These are phyloP conservation scores for Vannuccia rotundouncinata DNA, from an alignment of 2,888 invertebrate species.

Conservation along the genomic window DNA sequence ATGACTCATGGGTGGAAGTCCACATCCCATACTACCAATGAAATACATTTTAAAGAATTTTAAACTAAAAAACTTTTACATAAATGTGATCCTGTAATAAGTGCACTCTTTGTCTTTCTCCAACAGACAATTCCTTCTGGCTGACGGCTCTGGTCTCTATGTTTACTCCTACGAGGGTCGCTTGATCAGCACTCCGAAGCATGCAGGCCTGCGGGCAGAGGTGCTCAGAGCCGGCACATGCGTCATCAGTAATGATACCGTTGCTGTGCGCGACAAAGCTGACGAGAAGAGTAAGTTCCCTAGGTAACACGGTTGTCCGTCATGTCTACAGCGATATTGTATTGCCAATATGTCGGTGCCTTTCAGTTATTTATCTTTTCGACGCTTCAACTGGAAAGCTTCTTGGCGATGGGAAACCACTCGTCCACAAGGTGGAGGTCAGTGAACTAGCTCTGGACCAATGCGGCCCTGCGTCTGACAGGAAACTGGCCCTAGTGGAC, in stretches of 20 bases:
- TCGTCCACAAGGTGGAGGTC: slow-evolving; percentile 72
- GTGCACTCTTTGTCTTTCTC: slow-evolving; percentile 5
- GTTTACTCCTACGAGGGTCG: slow-evolving; percentile 89
- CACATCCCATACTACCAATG: too few relatives aligned
- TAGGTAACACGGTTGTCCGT: neutral
- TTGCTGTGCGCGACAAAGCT: slow-evolving; percentile 75
- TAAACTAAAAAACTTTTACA: too few relatives aligned
- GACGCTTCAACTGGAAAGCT: slow-evolving; percentile 72
- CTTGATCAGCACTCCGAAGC: slow-evolving; percentile 42
- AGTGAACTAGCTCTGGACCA: slow-evolving; percentile 75
- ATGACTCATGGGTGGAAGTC: too few relatives aligned
- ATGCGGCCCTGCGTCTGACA: slow-evolving; percentile 69
- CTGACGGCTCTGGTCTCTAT: slow-evolving; percentile 74
- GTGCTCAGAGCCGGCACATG: slow-evolving; percentile 69
- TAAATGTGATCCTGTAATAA: too few relatives aligned
- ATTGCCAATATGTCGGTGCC: slow-evolving; percentile 40
- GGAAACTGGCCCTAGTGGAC: slow-evolving; percentile 80
- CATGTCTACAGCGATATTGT: neutral
- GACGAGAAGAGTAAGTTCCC: slow-evolving; percentile 68
- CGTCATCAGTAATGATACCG: slow-evolving; percentile 75
- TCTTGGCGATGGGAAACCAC: slow-evolving; percentile 67
- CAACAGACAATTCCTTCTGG: slow-evolving; percentile 74
- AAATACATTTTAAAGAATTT: too few relatives aligned
- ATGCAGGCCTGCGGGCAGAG: slow-evolving; percentile 71
- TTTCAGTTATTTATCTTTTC: slow-evolving; percentile 71